Conservation (phyloP, 2,113 vertebrate species). For the Raja brachyura region DNA sequence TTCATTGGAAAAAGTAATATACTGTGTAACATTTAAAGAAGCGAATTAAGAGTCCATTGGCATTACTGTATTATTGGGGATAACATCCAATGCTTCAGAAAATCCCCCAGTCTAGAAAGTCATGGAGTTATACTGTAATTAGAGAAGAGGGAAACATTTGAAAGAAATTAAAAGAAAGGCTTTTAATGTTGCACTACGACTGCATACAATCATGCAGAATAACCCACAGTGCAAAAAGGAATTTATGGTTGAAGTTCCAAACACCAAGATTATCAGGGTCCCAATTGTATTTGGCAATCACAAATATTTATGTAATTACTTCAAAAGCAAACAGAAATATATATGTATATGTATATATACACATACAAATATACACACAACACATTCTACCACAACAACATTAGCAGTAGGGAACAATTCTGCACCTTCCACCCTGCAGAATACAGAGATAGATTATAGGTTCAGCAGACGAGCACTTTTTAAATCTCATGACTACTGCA, state of each 20-base stretch:
- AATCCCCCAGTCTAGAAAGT: too few relatives aligned
- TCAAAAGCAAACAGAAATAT: not conserved
- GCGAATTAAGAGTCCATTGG: too few relatives aligned
- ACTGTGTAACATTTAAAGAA: too few relatives aligned
- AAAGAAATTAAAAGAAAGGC: not conserved
- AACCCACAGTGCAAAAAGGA: not conserved
- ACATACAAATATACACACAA: not conserved
- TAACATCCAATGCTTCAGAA: too few relatives aligned
- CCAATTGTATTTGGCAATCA: not conserved
- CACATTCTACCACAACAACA: not conserved
- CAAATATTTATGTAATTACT: not conserved
- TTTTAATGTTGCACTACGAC: not conserved
- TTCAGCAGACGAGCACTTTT: slow-evolving; percentile 5
- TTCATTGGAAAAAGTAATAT: too few relatives aligned
- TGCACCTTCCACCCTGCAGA: not conserved
- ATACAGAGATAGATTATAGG: not conserved
- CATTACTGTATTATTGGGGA: too few relatives aligned
- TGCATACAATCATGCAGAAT: not conserved
- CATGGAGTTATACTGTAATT: too few relatives aligned
- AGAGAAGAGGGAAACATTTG: too few relatives aligned
- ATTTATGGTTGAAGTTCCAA: not conserved
- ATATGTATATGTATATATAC: too few relatives aligned
- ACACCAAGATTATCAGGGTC: not conserved
- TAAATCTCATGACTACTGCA: not conserved
- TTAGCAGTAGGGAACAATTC: not conserved